phyloP scores from a whole-genome alignment of 2,797 vertebrate genomes.

The Etheostoma perlongum region DNA sequence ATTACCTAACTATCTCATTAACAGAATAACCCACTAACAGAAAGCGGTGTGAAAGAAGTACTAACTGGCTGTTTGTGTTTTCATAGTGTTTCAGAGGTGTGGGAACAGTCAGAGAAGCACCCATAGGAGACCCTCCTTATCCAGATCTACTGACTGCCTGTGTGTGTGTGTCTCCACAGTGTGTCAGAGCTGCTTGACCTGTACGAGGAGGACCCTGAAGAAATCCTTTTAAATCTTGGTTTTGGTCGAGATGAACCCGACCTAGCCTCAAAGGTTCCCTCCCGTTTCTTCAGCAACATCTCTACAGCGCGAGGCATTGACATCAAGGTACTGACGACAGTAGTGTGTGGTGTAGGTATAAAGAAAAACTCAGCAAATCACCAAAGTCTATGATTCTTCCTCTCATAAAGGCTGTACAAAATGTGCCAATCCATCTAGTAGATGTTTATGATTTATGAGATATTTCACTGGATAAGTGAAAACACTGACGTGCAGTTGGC shows the following conservation, averaged over 20 bases:
- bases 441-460: no score
- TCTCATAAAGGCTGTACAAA: background rate
- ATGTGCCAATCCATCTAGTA: background rate
- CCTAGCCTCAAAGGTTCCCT: constrained; percentile 93
- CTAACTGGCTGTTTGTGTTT: constrained; percentile 60
- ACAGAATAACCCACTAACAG: constrained; percentile 17
- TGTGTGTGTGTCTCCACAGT: constrained; percentile 75
- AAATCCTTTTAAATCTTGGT: constrained; percentile 96
- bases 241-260: constrained; percentile 98
- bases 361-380: background rate
- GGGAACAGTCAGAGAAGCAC: constrained; percentile 91
- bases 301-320: constrained; percentile 95
- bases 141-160: background rate
- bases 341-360: background rate
- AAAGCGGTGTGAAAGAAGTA: constrained; percentile 14
- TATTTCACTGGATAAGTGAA: no score
- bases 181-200: constrained; percentile 97
- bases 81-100: constrained; percentile 88
- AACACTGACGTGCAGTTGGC: no score
- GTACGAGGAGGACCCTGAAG: constrained; percentile 97
- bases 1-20: constrained; percentile 8
- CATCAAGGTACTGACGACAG: constrained; percentile 86
- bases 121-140: constrained; percentile 90
- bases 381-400: background rate
- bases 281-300: constrained; percentile 92